phyloP scores from a whole-genome alignment of 1,140 invertebrate species.

The Protaetia brevitarsis region DNA sequence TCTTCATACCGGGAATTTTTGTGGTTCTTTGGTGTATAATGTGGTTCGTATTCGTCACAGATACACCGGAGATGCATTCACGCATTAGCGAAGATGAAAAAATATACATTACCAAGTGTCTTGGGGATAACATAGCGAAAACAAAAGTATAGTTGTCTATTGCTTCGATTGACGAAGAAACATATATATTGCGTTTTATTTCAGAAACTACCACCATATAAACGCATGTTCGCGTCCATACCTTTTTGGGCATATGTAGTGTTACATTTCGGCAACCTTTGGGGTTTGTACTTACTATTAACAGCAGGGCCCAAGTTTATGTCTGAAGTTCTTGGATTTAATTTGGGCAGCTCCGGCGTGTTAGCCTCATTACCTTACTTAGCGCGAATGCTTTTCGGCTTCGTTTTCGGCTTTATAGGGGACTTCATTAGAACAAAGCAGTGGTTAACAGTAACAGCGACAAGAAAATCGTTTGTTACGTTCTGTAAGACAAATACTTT shows the following conservation, averaged over 20 bases:
- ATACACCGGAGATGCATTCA: constrained; percentile 71
- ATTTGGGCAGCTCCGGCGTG: constrained; percentile 70
- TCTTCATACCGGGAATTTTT: constrained; percentile 66
- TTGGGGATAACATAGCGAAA: constrained; percentile 56
- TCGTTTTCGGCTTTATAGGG: constrained; percentile 64
- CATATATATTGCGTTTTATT: constrained; percentile 5
- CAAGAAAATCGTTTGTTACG: constrained; percentile 69
- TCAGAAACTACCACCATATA: constrained; percentile 57
- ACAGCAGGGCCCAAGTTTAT: constrained; percentile 81
- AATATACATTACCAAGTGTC: constrained; percentile 66
- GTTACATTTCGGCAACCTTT: constrained; percentile 73
- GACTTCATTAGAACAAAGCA: constrained; percentile 61
- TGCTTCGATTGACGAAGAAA: constrained; percentile 1
- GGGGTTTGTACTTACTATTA: constrained; percentile 79
- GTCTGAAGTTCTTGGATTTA: constrained; percentile 77
- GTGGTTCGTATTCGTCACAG: constrained; percentile 65
- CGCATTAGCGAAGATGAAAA: constrained; percentile 74
- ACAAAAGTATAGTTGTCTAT: constrained; percentile 46
- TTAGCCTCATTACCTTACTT: constrained; percentile 69
- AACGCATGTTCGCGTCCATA: constrained; percentile 58
- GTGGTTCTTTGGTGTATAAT: constrained; percentile 59
- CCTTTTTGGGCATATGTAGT: constrained; percentile 66
- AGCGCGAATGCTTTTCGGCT: constrained; percentile 60
- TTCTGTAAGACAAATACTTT: constrained; percentile 59
- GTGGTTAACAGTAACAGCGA: constrained; percentile 56